phyloP scores from a whole-genome alignment of 2,888 invertebrate species.

The Drosophila setosimentum region DNA sequence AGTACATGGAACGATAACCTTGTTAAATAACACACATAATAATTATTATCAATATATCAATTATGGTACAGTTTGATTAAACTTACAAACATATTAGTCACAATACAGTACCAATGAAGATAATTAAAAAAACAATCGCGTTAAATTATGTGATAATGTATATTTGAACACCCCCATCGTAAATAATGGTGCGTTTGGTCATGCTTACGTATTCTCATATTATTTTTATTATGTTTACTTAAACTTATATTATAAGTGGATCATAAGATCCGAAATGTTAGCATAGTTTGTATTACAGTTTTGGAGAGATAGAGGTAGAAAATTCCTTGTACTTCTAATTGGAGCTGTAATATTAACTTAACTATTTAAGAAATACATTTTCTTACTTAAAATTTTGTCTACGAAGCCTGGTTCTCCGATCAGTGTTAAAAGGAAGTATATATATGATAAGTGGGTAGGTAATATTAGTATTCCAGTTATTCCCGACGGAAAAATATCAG shows the following conservation, averaged over 20 bases:
- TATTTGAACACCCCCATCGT: not conserved
- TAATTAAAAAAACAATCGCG: not conserved
- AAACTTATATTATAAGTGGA: not conserved
- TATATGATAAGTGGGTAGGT: not conserved
- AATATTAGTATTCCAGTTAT: not conserved
- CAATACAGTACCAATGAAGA: not conserved
- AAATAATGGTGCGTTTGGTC: not conserved
- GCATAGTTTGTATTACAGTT: not conserved
- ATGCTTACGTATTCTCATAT: not conserved
- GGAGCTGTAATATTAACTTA: not conserved
- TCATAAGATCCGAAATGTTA: not conserved
- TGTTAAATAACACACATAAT: not conserved
- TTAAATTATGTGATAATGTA: not conserved
- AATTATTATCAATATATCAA: not conserved
- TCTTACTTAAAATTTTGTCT: not conserved
- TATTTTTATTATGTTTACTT: not conserved
- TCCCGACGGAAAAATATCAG: not conserved
- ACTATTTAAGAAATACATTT: not conserved
- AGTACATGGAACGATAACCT: not conserved
- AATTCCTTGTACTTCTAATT: not conserved
- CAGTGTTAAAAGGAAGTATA: not conserved
- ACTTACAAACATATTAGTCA: slow-evolving; percentile 1
- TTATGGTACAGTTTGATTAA: not conserved
- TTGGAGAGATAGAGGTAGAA: not conserved
- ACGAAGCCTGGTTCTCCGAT: not conserved